phyloP scores from a whole-genome alignment of 2,113 vertebrate species.

The Ranitomeya variabilis region DNA sequence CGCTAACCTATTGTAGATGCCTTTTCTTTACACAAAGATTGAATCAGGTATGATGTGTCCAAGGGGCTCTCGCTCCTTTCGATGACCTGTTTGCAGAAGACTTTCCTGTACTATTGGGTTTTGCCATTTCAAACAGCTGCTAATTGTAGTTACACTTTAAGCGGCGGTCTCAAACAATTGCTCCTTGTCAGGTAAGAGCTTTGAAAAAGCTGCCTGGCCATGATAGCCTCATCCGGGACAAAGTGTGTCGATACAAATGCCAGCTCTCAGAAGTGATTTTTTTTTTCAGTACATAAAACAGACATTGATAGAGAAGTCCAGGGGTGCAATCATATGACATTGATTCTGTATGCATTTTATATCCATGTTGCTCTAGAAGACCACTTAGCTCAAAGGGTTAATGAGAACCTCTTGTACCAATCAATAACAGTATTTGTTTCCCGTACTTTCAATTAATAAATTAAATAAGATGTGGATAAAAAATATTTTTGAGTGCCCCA shows the following conservation, averaged over 20 bases:
- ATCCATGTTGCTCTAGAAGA: neutral
- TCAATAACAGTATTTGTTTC: too few species aligned
- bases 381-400: too few species aligned
- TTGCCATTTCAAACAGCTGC: slow-evolving; percentile 26
- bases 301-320: slow-evolving; percentile 4
- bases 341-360: neutral
- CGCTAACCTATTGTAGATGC: neutral
- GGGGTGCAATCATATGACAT: neutral
- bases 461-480: too few species aligned
- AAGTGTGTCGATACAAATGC: slow-evolving; percentile 14
- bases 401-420: too few species aligned
- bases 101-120: neutral
- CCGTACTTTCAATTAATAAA: too few species aligned
- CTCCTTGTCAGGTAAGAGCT: neutral
- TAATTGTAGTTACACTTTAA: neutral
- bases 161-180: neutral
- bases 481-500: too few species aligned
- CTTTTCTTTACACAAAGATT: neutral
- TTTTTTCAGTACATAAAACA: neutral
- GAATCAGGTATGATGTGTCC: neutral
- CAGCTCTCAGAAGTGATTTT: neutral
- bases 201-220: neutral
- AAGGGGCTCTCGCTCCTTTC: neutral
- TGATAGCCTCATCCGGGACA: slow-evolving; percentile 4
- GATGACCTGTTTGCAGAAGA: slow-evolving; percentile 14